Conservation (phyloP, 2,888 invertebrate genomes). For the Clanis bilineata region DNA sequence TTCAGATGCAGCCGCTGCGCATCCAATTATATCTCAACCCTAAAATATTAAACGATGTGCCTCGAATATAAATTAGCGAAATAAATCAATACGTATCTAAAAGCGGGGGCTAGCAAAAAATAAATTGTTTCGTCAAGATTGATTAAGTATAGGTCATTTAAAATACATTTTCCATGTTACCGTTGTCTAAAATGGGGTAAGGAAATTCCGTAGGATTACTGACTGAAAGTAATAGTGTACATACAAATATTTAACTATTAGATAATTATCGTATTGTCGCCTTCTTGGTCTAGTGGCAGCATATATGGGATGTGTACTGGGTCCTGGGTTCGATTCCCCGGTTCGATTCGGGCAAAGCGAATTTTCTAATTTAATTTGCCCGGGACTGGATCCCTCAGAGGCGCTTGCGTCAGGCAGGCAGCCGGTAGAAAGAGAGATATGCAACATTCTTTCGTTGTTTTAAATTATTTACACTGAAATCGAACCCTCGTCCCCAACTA, state of each 20-base stretch:
- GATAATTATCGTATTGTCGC: too few species aligned
- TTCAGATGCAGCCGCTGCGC: slow-evolving; percentile 69
- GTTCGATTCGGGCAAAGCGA: too few species aligned
- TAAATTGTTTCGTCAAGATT: slow-evolving; percentile 10
- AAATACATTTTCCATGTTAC: not conserved
- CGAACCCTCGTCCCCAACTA: too few species aligned
- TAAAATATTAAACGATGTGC: slow-evolving; percentile 73
- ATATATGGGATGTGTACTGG: too few species aligned
- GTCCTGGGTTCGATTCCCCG: too few species aligned
- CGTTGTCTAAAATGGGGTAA: not conserved
- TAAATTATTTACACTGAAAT: too few species aligned
- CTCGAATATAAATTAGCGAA: slow-evolving; percentile 65
- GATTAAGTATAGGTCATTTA: not conserved
- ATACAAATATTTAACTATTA: not conserved
- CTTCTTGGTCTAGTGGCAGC: too few species aligned
- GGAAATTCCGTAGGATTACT: not conserved
- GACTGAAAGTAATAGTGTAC: not conserved
- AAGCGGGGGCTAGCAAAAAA: slow-evolving; percentile 17
- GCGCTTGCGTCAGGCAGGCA: too few species aligned
- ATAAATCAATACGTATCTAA: slow-evolving; percentile 52
- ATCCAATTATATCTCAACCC: slow-evolving; percentile 77
- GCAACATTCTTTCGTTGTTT: too few species aligned
- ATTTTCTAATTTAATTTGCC: too few species aligned
- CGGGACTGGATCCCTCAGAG: too few species aligned
- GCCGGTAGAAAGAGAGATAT: too few species aligned